Percentiles rank a stretch among this genome's conserved stretches.
Conservation (phyloP, 2,888 invertebrate genomes). For the Ennomos fuscantarius region DNA sequence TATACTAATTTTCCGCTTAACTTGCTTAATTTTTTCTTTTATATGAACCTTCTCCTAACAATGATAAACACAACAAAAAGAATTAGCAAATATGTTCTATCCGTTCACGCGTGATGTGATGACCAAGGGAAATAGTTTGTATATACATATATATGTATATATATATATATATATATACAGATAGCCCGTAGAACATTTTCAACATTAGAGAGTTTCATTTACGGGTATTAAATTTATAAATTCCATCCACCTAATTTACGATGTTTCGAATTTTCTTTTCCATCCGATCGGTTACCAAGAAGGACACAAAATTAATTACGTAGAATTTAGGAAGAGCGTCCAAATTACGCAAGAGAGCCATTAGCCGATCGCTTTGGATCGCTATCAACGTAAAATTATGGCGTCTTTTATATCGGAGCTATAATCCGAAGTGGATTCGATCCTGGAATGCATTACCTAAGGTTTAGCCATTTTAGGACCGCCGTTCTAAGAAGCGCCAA, state of each 20-base stretch:
- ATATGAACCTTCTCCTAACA: no score
- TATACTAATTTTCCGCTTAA: no score
- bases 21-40: no score
- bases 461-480: slow-evolving; percentile 54
- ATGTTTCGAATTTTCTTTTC: slow-evolving; percentile 13
- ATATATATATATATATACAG: no score
- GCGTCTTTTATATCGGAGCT: slow-evolving; percentile 69
- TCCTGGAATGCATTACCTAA: slow-evolving; percentile 72
- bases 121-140: no score
- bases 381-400: slow-evolving; percentile 77
- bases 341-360: slow-evolving; percentile 51
- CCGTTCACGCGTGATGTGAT: no score
- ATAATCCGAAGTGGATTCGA: slow-evolving; percentile 52
- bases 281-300: slow-evolving; percentile 47
- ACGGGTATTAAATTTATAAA: no score
- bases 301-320: slow-evolving; percentile 57
- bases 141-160: no score
- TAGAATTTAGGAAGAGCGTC: slow-evolving; percentile 47
- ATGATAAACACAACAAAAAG: no score
- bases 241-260: not conserved
- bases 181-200: no score
- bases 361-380: slow-evolving; percentile 57
- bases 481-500: slow-evolving; percentile 70
- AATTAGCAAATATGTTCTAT: no score
- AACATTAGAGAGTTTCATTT: no score